phyloP scores from a whole-genome alignment of 2,797 vertebrate genomes.

The Tenualosa thibaudeaui region DNA sequence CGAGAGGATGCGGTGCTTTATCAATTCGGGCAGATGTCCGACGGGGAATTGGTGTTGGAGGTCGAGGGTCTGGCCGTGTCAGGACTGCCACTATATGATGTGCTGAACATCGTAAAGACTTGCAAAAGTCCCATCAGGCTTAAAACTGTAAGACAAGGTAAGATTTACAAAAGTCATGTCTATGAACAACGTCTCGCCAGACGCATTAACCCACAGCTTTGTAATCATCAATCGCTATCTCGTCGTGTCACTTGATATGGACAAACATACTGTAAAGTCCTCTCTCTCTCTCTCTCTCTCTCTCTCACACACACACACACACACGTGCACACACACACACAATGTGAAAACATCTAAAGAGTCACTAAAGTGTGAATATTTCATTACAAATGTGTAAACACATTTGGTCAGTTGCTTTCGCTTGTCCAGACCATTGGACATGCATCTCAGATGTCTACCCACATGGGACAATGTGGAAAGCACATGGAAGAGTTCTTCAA shows the following conservation, averaged over 20 bases:
- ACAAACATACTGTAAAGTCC: background rate
- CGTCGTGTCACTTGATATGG: background rate
- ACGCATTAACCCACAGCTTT: background rate
- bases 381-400: background rate
- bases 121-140: constrained; percentile 81
- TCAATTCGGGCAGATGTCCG: constrained; percentile 70
- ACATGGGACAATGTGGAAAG: background rate
- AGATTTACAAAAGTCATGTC: constrained; percentile 37
- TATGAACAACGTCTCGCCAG: background rate
- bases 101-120: constrained; percentile 79
- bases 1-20: constrained; percentile 63
- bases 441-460: background rate
- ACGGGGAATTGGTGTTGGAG: constrained; percentile 86
- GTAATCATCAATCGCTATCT: background rate
- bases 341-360: background rate
- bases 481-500: background rate
- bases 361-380: background rate
- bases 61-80: constrained; percentile 87
- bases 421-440: background rate
- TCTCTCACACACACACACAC: background rate
- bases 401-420: background rate
- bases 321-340: background rate
- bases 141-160: constrained; percentile 89
- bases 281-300: background rate
- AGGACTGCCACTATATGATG: constrained; percentile 90